Evolutionary conservation across 2,888 invertebrate genomes (phyloP).

Genomic region (Meandrusa payeni): DNA sequence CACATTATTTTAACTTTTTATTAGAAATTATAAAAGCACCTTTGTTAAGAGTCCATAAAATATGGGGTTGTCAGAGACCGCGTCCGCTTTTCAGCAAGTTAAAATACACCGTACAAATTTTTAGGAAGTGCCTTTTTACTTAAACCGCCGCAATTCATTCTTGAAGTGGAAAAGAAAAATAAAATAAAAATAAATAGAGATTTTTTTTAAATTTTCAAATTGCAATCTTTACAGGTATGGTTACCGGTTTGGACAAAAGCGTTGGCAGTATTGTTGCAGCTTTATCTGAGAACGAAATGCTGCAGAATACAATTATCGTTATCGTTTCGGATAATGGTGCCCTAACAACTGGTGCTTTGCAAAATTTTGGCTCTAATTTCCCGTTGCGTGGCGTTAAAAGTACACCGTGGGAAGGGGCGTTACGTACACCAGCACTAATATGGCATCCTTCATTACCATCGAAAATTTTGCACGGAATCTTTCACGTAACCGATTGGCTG

Average conservation of each 20-base stretch:
- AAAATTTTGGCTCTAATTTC: conserved; percentile 87
- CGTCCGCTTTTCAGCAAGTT: no score
- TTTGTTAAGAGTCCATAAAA: no score
- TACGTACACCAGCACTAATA: conserved; percentile 84
- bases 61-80: no score
- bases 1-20: no score
- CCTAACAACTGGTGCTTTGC: conserved; percentile 82
- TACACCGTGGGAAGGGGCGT: conserved; percentile 90
- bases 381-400: conserved; percentile 88
- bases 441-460: conserved; percentile 80
- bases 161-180: no score
- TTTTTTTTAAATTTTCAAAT: no score
- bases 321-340: conserved; percentile 93
- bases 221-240: conserved; percentile 72
- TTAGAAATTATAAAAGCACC: no score
- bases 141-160: no score
- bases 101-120: no score
- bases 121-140: no score
- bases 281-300: conserved; percentile 82
- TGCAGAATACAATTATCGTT: conserved; percentile 88
- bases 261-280: conserved; percentile 86
- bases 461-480: conserved; percentile 69
- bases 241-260: conserved; percentile 88
- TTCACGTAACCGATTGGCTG: conserved; percentile 90
- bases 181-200: no score